Evolutionary conservation across 2,888 invertebrate species (phyloP).

Genomic region (Eristalis pertinax): DNA sequence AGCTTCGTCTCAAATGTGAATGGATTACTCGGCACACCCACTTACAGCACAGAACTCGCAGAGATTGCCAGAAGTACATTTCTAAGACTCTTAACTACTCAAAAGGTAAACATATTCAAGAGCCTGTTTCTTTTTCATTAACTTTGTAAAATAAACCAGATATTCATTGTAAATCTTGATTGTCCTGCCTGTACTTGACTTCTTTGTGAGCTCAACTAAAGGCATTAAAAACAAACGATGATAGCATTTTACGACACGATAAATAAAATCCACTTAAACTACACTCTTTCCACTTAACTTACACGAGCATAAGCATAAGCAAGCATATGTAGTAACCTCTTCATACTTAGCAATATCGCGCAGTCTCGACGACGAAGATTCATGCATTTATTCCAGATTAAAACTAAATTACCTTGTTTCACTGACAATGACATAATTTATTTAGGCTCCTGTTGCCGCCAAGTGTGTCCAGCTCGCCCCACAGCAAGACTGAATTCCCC

Average conservation of each 20-base stretch:
- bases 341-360: background rate
- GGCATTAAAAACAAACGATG: background rate
- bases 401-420: slow-evolving; percentile 70
- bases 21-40: no score
- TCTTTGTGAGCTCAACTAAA: background rate
- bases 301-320: background rate
- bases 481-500: slow-evolving; percentile 25
- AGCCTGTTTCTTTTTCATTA: no score
- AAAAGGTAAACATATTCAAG: no score
- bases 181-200: no score
- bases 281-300: background rate
- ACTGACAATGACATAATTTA: slow-evolving; percentile 70
- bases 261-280: background rate
- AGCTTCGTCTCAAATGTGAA: no score
- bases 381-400: slow-evolving; percentile 71
- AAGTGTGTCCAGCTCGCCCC: slow-evolving; percentile 30
- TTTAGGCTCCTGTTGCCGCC: slow-evolving; percentile 63
- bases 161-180: no score
- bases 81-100: no score
- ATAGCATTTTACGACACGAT: background rate
- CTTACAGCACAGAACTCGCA: no score
- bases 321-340: background rate
- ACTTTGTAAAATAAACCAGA: no score
- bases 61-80: no score
- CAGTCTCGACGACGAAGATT: slow-evolving; percentile 36